Evolutionary conservation across 2,113 vertebrate species (phyloP).

Genomic region (Silurus asotus): DNA sequence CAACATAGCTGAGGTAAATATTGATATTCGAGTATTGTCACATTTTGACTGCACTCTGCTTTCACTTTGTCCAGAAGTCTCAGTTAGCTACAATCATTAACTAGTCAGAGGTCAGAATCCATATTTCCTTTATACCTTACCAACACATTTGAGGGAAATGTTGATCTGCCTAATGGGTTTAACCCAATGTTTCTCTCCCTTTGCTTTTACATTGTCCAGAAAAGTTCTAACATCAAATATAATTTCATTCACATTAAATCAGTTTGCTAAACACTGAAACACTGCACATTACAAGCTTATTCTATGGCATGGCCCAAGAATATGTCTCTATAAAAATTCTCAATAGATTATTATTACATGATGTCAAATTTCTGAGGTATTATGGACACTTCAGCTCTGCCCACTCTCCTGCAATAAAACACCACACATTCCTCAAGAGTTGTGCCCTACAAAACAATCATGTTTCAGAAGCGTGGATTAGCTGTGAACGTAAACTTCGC

Average conservation of each 20-base stretch:
- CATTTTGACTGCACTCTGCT: not conserved
- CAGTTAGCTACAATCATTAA: not conserved
- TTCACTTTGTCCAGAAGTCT: not conserved
- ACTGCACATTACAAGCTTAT: not conserved
- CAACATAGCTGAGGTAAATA: not conserved
- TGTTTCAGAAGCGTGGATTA: constrained; percentile 29
- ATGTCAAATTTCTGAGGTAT: not conserved
- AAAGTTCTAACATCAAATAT: not conserved
- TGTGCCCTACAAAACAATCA: constrained; percentile 2
- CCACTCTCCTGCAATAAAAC: not conserved
- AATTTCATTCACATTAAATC: not conserved
- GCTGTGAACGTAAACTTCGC: constrained; percentile 35
- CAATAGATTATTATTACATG: not conserved
- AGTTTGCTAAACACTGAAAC: not conserved
- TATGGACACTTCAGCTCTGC: not conserved
- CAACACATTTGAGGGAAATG: not conserved
- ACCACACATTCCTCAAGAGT: constrained; percentile 12
- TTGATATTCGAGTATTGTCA: not conserved
- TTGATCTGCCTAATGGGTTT: not conserved
- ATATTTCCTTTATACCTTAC: not conserved
- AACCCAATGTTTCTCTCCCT: not conserved
- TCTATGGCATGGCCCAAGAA: not conserved
- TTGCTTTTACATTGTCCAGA: not conserved
- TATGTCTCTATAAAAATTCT: not conserved
- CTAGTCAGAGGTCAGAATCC: not conserved